These are phyloP conservation scores for Siniperca chuatsi DNA, from an alignment of 2,113 vertebrate genomes.

Conservation along the genomic window DNA sequence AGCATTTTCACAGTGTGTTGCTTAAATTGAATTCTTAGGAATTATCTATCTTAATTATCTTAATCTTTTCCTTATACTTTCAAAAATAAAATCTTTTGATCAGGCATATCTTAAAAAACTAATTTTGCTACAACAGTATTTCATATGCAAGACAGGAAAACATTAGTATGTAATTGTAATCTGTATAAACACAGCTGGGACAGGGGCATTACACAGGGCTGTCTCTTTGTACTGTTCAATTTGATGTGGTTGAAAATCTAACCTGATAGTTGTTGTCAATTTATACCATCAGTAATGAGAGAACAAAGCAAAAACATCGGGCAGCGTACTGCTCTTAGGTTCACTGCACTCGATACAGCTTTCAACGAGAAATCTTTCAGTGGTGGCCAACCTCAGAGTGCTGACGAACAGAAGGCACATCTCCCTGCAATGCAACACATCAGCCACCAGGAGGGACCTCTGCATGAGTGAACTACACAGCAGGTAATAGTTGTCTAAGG, in stretches of 20 bases:
- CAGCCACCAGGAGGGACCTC: conserved; percentile 60
- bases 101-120: not conserved
- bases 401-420: conserved; percentile 34
- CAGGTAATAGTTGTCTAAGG: conserved; percentile 43
- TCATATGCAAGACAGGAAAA: not conserved
- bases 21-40: not conserved
- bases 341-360: conserved; percentile 38
- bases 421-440: conserved; percentile 38
- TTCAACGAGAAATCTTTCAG: conserved; percentile 40
- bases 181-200: not conserved
- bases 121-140: not conserved
- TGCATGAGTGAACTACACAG: not conserved
- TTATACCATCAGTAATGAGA: conserved; percentile 27
- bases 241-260: conserved; percentile 11
- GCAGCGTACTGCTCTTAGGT: conserved; percentile 6
- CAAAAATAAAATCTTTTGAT: not conserved
- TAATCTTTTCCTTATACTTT: not conserved
- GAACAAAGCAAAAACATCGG: not conserved
- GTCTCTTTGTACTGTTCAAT: not conserved
- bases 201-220: too few species aligned
- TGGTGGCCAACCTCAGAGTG: not conserved
- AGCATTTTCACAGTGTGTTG: not conserved
- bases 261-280: conserved; percentile 11
- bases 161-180: not conserved
- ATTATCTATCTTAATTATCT: not conserved